phyloP scores from a whole-genome alignment of 2,113 vertebrate genomes.

The Brachypodius melanocephalos region DNA sequence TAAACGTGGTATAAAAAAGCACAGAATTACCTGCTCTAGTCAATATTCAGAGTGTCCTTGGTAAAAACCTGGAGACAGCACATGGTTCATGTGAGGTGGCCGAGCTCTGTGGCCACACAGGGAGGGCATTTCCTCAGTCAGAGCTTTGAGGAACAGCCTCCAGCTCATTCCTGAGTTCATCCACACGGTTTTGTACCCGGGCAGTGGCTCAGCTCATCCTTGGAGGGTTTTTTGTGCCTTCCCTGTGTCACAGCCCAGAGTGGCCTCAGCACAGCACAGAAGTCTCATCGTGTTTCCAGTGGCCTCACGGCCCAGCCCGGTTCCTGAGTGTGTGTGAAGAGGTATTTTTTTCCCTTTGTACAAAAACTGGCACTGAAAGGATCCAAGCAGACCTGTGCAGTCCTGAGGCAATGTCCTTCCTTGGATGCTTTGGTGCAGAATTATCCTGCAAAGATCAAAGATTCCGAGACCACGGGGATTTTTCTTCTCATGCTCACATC shows the following conservation, averaged over 20 bases:
- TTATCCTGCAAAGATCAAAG: neutral
- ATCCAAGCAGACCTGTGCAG: neutral
- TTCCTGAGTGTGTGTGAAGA: neutral
- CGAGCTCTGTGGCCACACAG: neutral
- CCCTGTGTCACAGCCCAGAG: neutral
- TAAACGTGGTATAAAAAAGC: constrained; percentile 46
- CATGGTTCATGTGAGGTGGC: neutral
- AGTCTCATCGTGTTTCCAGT: neutral
- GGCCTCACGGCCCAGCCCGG: neutral
- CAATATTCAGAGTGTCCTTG: neutral
- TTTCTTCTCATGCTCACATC: neutral
- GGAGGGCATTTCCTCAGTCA: neutral
- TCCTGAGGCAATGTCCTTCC: neutral
- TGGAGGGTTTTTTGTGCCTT: rapidly evolving
- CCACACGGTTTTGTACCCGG: neutral
- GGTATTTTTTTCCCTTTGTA: neutral
- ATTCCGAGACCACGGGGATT: neutral
- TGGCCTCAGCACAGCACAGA: neutral
- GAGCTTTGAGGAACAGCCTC: neutral
- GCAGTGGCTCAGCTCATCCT: neutral
- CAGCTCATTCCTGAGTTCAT: neutral
- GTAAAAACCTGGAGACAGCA: neutral
- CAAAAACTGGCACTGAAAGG: constrained; percentile 7
- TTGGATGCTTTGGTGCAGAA: neutral
- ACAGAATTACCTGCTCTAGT: neutral